Evolutionary conservation across 2,888 invertebrate species (phyloP).

Genomic region (Formica aserva): DNA sequence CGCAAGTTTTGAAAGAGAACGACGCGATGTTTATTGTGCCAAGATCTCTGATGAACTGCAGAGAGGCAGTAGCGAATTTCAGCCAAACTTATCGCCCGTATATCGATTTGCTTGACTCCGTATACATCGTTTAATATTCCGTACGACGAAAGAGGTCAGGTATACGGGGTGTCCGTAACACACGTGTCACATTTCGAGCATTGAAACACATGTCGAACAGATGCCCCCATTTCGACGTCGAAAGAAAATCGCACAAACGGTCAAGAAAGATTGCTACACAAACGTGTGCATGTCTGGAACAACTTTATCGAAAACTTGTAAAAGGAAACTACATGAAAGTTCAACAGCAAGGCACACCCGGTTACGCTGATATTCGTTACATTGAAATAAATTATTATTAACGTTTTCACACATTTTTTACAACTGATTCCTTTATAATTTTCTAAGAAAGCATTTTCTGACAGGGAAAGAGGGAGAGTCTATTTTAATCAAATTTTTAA

Average conservation of each 20-base stretch:
- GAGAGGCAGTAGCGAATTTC: conserved; percentile 58
- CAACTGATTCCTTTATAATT: neutral
- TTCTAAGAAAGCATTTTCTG: neutral
- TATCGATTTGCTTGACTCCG: conserved; percentile 23
- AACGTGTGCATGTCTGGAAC: neutral
- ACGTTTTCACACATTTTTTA: neutral
- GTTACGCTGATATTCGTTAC: neutral
- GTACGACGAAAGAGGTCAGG: neutral
- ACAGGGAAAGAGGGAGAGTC: neutral
- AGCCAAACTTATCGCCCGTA: conserved; percentile 8
- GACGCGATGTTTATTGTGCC: conserved; percentile 70
- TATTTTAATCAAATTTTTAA: too few species aligned
- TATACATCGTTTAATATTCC: conserved; percentile 28
- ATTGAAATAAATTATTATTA: neutral
- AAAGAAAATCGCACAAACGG: neutral
- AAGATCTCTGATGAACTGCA: conserved; percentile 71
- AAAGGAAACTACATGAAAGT: neutral
- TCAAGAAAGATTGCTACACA: too few species aligned
- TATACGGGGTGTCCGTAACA: conserved; percentile 6
- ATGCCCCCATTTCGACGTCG: neutral
- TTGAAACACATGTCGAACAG: neutral
- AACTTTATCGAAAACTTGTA: neutral
- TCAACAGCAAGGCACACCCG: neutral
- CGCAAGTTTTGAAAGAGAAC: conserved; percentile 62
- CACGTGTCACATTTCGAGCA: neutral